A percentile compares a stretch with the other conserved stretches of the same genome.
These are phyloP conservation scores for Frankliniella intonsa DNA, from an alignment of 2,888 invertebrate species.

Conservation along the genomic window DNA sequence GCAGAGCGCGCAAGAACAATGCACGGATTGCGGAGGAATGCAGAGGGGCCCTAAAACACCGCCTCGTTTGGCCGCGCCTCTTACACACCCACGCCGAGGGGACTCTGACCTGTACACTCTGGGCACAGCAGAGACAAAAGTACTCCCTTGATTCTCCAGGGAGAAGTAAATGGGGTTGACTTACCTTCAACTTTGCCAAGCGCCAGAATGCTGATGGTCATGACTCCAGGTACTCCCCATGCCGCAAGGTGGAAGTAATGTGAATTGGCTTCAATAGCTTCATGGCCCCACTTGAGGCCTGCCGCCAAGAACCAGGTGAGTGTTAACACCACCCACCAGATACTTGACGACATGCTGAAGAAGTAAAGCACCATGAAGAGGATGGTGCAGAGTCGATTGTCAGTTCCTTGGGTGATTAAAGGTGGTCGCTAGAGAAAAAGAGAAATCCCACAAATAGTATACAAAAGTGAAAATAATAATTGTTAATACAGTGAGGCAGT, in stretches of 20 bases:
- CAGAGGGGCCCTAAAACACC: not conserved
- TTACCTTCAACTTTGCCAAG: slow-evolving; percentile 94
- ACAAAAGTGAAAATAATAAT: too few relatives aligned
- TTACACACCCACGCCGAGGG: not conserved
- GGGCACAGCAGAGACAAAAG: not conserved
- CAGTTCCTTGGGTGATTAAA: slow-evolving; percentile 81
- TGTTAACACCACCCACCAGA: slow-evolving; percentile 97
- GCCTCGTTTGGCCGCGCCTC: not conserved
- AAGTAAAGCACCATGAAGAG: slow-evolving; percentile 95
- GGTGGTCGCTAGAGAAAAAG: slow-evolving; percentile 45
- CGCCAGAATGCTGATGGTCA: slow-evolving; percentile 90
- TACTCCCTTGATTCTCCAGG: not conserved
- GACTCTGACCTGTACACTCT: not conserved
- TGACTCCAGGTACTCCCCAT: slow-evolving; percentile 96
- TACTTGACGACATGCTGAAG: slow-evolving; percentile 93
- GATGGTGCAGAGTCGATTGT: slow-evolving; percentile 81
- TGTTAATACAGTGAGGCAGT: too few relatives aligned
- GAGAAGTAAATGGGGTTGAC: slow-evolving; percentile 38
- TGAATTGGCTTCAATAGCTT: slow-evolving; percentile 95
- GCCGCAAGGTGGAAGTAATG: slow-evolving; percentile 96
- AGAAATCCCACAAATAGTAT: too few relatives aligned
- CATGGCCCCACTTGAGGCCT: slow-evolving; percentile 96
- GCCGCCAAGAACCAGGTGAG: slow-evolving; percentile 96
- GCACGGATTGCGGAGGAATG: not conserved
- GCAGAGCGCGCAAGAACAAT: not conserved